Evolutionary conservation across 2,888 invertebrate species (phyloP).

Genomic region (Andrena fulva): DNA sequence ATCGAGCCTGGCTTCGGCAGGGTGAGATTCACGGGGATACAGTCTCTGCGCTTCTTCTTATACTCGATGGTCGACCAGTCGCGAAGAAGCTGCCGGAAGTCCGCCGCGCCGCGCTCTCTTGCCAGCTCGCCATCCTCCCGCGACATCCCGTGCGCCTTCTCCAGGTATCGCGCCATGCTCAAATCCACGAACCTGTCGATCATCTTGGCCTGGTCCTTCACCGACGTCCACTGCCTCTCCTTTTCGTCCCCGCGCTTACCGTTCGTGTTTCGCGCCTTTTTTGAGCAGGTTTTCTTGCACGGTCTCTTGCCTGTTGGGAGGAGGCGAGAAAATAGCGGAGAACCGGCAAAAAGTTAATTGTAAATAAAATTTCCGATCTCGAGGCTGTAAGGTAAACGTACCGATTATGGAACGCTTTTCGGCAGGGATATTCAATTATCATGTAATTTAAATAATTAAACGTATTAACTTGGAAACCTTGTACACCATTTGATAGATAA

Average conservation of each 20-base stretch:
- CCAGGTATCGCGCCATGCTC: constrained; percentile 69
- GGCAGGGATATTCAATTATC: too few species aligned
- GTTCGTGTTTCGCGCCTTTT: constrained; percentile 52
- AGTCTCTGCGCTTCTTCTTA: constrained; percentile 49
- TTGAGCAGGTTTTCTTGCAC: constrained; percentile 73
- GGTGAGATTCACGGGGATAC: constrained; percentile 46
- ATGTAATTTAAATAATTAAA: too few species aligned
- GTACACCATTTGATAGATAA: too few species aligned
- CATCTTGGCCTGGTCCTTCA: constrained; percentile 45
- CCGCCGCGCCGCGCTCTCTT: constrained; percentile 40
- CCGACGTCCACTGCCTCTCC: not conserved
- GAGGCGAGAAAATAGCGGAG: not conserved
- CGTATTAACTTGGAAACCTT: too few species aligned
- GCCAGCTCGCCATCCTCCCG: constrained; percentile 27
- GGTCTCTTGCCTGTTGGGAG: constrained; percentile 63
- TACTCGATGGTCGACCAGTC: constrained; percentile 67
- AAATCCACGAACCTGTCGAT: constrained; percentile 74
- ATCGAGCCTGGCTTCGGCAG: constrained; percentile 76
- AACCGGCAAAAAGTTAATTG: too few species aligned
- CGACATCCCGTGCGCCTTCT: constrained; percentile 44
- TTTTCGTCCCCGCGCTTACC: not conserved
- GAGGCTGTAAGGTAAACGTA: too few species aligned
- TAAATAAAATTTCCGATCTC: too few species aligned
- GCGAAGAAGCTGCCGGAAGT: constrained; percentile 69
- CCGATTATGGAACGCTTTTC: too few species aligned